Percentiles rank a stretch among this genome's conserved stretches.
Evolutionary conservation across 2,888 invertebrate species (phyloP).

Genomic region (Iselma pallidipennis): DNA sequence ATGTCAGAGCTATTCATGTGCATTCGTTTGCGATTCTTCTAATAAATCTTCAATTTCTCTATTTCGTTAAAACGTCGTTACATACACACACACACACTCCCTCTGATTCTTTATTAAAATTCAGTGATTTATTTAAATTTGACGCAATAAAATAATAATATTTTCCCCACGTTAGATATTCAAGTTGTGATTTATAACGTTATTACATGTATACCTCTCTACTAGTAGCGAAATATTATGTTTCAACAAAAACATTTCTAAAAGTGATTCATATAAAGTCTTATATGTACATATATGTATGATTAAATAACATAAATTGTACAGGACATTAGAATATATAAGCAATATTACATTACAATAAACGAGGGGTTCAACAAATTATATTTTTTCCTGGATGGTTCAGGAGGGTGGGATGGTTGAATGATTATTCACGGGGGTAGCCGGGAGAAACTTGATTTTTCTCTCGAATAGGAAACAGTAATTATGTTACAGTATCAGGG

Average conservation of each 20-base stretch:
- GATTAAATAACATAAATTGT: constrained; percentile 51
- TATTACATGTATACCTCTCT: constrained; percentile 9
- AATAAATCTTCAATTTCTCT: neutral
- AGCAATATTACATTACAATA: constrained; percentile 52
- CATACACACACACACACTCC: too few species aligned
- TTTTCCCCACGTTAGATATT: constrained; percentile 8
- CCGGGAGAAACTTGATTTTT: constrained; percentile 45
- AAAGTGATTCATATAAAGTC: constrained; percentile 22
- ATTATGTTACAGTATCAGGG: constrained; percentile 50
- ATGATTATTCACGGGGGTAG: constrained; percentile 39
- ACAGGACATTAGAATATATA: constrained; percentile 44
- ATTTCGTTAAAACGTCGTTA: neutral
- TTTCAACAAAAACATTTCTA: constrained; percentile 17
- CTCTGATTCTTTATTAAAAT: constrained; percentile 16
- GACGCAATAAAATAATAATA: constrained; percentile 19
- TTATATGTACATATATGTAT: constrained; percentile 20
- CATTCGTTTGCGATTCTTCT: neutral
- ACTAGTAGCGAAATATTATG: constrained; percentile 17
- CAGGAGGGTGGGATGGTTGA: constrained; percentile 38
- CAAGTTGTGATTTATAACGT: constrained; percentile 18
- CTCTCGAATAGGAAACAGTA: constrained; percentile 45
- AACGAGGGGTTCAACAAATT: constrained; percentile 35
- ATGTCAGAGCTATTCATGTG: too few species aligned
- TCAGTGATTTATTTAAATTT: constrained; percentile 18
- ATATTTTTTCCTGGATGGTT: constrained; percentile 29